Base-by-base conservation (phyloP, 2,113 vertebrate genomes). In the Saiga tatarica region DNA sequence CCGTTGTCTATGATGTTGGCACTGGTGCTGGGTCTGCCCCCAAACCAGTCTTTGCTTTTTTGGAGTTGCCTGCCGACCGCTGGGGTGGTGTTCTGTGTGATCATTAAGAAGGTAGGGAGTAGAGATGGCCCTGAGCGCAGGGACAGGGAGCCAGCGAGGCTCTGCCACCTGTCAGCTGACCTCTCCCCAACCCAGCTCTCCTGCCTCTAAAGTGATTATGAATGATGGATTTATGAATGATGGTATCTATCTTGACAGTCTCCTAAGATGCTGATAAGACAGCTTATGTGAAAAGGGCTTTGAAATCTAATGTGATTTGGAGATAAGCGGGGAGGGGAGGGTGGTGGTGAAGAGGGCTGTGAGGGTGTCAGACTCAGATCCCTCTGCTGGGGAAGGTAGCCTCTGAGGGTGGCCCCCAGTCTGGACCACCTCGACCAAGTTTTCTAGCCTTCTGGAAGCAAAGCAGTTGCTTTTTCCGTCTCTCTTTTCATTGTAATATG, bases 171-270 rank as follows among this genome's bases (percentile, higher is more conserved):
- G 81, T 55, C 52, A 11, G 17, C 74, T 4, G 64, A 39, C 76
- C 87, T 95, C 57, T 15, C 55, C 82, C 87, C 4, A 97, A 64
- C 95, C 67, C 83, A 53, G 15, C 9, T 30, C 9, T 28, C 42
- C 21, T 19, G 2, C 62, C 76, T 82, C 1, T 25, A 47, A 7
- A 3, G 15, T 64, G 76, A 16, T 33, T 16, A 33, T 62, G 60
- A 62, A 62, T 16, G 30, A 76, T 33, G 4, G 64, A 45, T 64
- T 96, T 88, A 84, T 74, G 81, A 90, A 74, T n/a, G 81, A 33
- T 33, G 62, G 0, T 92, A 81, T 88, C 96, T 81, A 0, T 64
- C 89, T 76, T 93, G 94, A 94, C 96, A 2, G 39, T 96, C 97
- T 91, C 59, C 7, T 79, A 33, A 55, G n/a, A 64, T 3, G n/a